A percentile compares a stretch with the other conserved stretches of the same genome.
Conservation (phyloP, 2,113 vertebrate genomes). For the Platichthys flesus region DNA sequence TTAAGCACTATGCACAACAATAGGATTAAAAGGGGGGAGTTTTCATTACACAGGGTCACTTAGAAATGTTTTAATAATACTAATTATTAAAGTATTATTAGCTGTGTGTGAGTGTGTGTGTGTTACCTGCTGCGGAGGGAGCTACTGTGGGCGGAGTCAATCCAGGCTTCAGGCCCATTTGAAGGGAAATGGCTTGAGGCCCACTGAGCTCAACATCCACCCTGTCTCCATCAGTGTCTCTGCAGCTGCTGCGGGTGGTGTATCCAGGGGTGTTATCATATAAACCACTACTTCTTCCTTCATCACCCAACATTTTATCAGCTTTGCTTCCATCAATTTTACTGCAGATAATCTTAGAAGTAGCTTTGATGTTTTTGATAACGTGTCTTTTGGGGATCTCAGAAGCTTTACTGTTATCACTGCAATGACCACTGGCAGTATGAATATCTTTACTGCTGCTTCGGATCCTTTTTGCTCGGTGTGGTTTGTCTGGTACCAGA, state of each 20-base stretch:
- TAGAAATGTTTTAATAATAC: no score
- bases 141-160: conserved; percentile 1
- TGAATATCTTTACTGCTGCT: not conserved
- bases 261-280: not conserved
- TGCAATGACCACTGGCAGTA: no score
- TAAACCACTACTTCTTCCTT: not conserved
- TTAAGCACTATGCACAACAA: no score
- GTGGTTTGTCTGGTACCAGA: conserved; percentile 45
- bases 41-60: no score
- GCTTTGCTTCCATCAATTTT: not conserved
- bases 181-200: conserved; percentile 66
- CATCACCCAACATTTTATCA: not conserved
- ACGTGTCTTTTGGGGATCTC: not conserved
- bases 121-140: conserved; percentile 41
- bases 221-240: not conserved
- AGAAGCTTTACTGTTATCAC: not conserved
- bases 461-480: conserved; percentile 42
- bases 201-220: no score
- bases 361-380: not conserved
- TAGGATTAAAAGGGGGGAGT: no score
- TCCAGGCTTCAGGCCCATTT: conserved; percentile 29
- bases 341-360: not conserved
- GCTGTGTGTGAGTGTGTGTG: not conserved
- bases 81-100: no score
- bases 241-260: not conserved